These are phyloP conservation scores for Megalurothrips usitatus DNA, from an alignment of 2,888 invertebrate species.

Conservation along the genomic window DNA sequence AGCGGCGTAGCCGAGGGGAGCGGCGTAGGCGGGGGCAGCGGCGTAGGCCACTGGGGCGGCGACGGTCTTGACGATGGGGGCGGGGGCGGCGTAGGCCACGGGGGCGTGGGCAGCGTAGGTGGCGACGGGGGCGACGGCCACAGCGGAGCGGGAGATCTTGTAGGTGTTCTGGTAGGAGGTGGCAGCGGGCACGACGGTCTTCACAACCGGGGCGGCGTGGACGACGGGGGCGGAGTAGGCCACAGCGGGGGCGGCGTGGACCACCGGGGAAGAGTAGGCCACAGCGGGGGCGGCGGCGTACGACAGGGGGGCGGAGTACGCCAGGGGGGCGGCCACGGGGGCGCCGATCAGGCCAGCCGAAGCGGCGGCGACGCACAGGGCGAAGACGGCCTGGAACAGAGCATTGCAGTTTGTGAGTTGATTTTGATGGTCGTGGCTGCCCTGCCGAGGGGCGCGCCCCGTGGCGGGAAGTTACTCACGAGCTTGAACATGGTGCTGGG, in stretches of 20 bases:
- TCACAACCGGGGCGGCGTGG: neutral
- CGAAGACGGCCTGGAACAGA: neutral
- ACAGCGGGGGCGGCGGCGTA: constrained; percentile 5
- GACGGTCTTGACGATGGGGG: neutral
- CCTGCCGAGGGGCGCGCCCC: too few relatives aligned
- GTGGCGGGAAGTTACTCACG: neutral
- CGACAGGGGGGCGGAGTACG: neutral
- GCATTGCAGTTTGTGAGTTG: neutral
- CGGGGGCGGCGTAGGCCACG: neutral
- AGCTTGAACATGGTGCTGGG: constrained; percentile 16
- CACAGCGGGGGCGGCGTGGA: neutral
- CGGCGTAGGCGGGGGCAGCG: constrained; percentile 3
- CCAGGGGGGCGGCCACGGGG: constrained; percentile 18
- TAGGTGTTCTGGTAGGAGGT: constrained; percentile 24
- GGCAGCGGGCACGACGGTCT: neutral
- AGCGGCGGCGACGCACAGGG: constrained; percentile 14
- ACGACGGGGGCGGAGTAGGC: neutral
- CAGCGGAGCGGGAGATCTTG: constrained; percentile 23
- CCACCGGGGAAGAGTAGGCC: neutral
- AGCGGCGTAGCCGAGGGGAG: constrained; percentile 3
- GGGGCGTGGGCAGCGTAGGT: neutral
- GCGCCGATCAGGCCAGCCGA: constrained; percentile 17
- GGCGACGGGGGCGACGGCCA: constrained; percentile 14
- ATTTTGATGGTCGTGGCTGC: too few relatives aligned
- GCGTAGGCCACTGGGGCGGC: neutral